phyloP scores from a whole-genome alignment of 2,797 vertebrate species.

The Liparis tanakae region DNA sequence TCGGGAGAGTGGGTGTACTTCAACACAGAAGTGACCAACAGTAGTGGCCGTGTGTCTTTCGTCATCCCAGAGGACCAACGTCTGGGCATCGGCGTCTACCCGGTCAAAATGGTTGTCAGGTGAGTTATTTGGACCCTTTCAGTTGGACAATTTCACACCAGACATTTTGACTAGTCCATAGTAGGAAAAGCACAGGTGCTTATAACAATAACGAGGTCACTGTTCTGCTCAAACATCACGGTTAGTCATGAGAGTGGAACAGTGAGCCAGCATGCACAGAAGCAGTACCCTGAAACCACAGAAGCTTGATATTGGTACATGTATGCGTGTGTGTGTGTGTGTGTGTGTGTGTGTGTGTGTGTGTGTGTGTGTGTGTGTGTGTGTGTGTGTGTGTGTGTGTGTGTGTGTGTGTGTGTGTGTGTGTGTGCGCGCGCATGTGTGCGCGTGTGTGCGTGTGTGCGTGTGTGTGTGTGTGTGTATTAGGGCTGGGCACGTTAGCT shows the following conservation, averaged over 20 bases:
- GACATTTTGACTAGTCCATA: background rate
- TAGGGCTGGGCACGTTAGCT: too few species aligned
- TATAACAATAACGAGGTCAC: too few species aligned
- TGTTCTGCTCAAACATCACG: background rate
- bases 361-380: too few species aligned
- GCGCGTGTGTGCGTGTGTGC: too few species aligned
- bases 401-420: too few species aligned
- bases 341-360: too few species aligned
- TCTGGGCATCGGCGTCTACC: constrained; percentile 96
- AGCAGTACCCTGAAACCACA: constrained; percentile 1
- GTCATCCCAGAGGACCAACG: constrained; percentile 89
- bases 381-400: too few species aligned
- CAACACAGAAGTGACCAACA: constrained; percentile 95
- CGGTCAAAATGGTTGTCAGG: constrained; percentile 99
- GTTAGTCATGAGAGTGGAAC: background rate
- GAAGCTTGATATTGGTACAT: too few species aligned
- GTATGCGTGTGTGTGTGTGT: too few species aligned
- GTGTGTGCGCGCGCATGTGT: too few species aligned
- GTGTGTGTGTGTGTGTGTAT: too few species aligned
- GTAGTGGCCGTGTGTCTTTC: constrained; percentile 93
- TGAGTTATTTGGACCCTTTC: constrained; percentile 58
- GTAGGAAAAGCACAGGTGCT: background rate
- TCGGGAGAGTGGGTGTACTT: constrained; percentile 97
- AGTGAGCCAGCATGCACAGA: background rate
- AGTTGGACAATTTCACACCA: background rate